Percentiles rank a stretch among this genome's conserved stretches.
Evolutionary conservation across 2,888 invertebrate genomes (phyloP).

Genomic region (Rhagium mordax): DNA sequence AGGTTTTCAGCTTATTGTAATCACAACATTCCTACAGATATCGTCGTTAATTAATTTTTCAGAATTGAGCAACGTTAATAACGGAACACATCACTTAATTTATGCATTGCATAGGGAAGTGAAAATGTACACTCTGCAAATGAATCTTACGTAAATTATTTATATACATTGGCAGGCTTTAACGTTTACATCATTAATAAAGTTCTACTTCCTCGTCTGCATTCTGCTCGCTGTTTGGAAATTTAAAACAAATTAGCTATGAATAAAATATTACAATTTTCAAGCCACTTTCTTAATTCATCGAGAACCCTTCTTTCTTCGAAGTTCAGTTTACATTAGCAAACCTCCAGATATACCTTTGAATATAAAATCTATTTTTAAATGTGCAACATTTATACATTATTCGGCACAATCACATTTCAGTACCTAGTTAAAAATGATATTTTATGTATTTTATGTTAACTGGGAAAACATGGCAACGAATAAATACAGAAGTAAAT

Average conservation of each 20-base stretch:
- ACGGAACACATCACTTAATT: too few species aligned
- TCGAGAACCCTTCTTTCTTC: not conserved
- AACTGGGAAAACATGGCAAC: not conserved
- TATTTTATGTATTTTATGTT: not conserved
- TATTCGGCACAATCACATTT: constrained; percentile 2
- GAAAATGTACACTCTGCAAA: not conserved
- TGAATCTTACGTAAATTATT: not conserved
- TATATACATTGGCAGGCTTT: not conserved
- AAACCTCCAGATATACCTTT: not conserved
- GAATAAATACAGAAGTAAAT: constrained; percentile 9
- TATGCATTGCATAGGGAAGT: too few species aligned
- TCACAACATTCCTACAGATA: too few species aligned
- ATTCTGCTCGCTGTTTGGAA: not conserved
- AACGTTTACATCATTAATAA: not conserved
- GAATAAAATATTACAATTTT: not conserved
- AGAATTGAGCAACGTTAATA: too few species aligned
- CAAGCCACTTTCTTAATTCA: not conserved
- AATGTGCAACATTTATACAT: constrained; percentile 1
- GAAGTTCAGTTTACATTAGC: not conserved
- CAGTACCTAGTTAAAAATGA: constrained; percentile 23
- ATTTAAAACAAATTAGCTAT: not conserved
- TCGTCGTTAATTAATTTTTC: too few species aligned
- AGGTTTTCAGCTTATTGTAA: too few species aligned
- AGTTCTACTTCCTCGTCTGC: not conserved
- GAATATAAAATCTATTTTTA: not conserved